phyloP scores from a whole-genome alignment of 2,797 vertebrate genomes.

The Amblyopsis hoosieri region DNA sequence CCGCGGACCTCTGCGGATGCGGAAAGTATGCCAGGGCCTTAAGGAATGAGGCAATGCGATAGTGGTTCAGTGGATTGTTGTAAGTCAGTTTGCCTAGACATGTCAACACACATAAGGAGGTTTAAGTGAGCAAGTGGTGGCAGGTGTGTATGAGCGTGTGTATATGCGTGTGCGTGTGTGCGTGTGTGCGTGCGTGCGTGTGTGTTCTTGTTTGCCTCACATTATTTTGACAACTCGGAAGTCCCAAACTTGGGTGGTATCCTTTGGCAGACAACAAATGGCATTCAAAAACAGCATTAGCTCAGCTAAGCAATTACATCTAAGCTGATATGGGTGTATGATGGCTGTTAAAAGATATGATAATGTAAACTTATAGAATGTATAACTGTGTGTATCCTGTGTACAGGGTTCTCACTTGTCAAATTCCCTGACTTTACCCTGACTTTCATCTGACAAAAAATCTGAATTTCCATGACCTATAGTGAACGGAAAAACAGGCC shows the following conservation, averaged over 20 bases:
- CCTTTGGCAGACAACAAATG: too few relatives aligned
- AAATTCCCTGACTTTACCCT: too few relatives aligned
- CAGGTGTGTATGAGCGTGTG: slow-evolving; percentile 2
- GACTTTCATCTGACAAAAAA: too few relatives aligned
- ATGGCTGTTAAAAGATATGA: neutral
- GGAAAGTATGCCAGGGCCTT: too few relatives aligned
- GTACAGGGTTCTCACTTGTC: too few relatives aligned
- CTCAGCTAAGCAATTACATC: too few relatives aligned
- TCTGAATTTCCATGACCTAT: too few relatives aligned
- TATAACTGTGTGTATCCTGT: neutral
- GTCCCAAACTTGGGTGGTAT: too few relatives aligned
- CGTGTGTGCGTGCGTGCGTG: neutral
- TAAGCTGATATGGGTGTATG: neutral
- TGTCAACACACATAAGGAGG: too few relatives aligned
- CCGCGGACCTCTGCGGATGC: neutral
- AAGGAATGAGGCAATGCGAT: slow-evolving; percentile 16
- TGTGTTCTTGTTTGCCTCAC: neutral
- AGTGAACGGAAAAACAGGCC: too few relatives aligned
- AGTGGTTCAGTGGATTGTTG: neutral
- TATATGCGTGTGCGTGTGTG: slow-evolving; percentile 4
- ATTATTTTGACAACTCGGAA: neutral
- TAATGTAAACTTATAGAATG: neutral
- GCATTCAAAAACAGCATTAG: too few relatives aligned
- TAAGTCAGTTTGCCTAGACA: too few relatives aligned
- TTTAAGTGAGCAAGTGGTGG: neutral